A percentile compares a stretch with the other conserved stretches of the same genome.
Conservation (phyloP, 2,797 vertebrate genomes). For the Pseudochirops cupreus region DNA sequence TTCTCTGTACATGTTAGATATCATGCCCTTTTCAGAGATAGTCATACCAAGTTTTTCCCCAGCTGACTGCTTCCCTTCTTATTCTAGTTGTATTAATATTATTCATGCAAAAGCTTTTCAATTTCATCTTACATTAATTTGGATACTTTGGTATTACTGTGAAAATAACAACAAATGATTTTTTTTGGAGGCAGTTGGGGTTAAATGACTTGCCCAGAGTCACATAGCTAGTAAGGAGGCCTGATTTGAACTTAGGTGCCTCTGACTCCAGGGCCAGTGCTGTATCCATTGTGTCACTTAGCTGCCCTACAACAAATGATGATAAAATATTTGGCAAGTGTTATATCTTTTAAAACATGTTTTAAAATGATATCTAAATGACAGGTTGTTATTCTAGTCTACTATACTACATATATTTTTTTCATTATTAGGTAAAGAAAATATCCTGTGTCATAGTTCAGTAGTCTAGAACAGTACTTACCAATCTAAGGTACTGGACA, state of each 20-base stretch:
- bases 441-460: not conserved
- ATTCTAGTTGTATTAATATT: not conserved
- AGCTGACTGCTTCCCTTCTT: not conserved
- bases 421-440: not conserved
- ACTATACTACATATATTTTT: not conserved
- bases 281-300: not conserved
- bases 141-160: not conserved
- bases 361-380: not conserved
- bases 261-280: not conserved
- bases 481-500: not conserved
- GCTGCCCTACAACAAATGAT: not conserved
- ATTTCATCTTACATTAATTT: not conserved
- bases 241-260: not conserved
- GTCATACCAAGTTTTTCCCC: not conserved
- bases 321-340: not conserved
- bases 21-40: not conserved
- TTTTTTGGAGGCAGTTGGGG: not conserved
- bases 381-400: not conserved
- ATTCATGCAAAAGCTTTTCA: not conserved
- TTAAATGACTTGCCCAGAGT: not conserved
- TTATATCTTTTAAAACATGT: not conserved
- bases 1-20: not conserved
- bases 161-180: not conserved
- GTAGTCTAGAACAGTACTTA: not conserved
- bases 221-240: not conserved